These are phyloP conservation scores for Porites divaricata DNA, from an alignment of 92 coral and sea anemone genomes.

Conservation along the genomic window DNA sequence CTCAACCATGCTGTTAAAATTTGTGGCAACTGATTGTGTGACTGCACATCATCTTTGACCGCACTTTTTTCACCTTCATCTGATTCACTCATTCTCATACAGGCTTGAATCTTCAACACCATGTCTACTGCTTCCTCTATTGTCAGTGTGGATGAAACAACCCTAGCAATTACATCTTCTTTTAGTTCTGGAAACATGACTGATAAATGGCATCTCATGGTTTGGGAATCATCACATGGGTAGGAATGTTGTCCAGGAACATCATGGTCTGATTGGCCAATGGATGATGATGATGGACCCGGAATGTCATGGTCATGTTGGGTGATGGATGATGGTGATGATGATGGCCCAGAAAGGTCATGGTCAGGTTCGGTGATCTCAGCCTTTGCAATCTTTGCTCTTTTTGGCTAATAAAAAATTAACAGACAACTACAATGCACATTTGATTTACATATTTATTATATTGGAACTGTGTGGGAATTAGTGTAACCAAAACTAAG, in stretches of 20 bases:
- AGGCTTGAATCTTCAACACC: slow-evolving; percentile 14
- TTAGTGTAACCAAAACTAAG: no score
- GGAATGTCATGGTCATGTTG: background rate
- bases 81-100: slow-evolving; percentile 12
- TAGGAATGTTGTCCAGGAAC: background rate
- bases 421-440: background rate
- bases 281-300: background rate
- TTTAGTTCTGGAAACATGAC: slow-evolving; percentile 36
- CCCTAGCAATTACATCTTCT: slow-evolving; percentile 22
- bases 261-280: background rate
- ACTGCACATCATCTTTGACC: background rate
- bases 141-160: slow-evolving; percentile 21
- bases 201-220: slow-evolving; percentile 15
- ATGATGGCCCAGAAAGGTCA: slow-evolving; percentile 21
- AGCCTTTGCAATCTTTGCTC: background rate
- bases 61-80: slow-evolving; percentile 3
- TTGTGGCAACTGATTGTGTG: slow-evolving; percentile 1
- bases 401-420: background rate
- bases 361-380: slow-evolving; percentile 12
- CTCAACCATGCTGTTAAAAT: background rate
- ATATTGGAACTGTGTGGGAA: no score
- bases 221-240: slow-evolving; percentile 15
- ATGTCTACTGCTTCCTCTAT: slow-evolving; percentile 46
- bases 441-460: background rate
- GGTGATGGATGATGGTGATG: background rate